Evolutionary conservation across 2,888 invertebrate species (phyloP), one percentile per base, ranked within the genome.

Genomic region (Pediacus dermestoides): DNA sequence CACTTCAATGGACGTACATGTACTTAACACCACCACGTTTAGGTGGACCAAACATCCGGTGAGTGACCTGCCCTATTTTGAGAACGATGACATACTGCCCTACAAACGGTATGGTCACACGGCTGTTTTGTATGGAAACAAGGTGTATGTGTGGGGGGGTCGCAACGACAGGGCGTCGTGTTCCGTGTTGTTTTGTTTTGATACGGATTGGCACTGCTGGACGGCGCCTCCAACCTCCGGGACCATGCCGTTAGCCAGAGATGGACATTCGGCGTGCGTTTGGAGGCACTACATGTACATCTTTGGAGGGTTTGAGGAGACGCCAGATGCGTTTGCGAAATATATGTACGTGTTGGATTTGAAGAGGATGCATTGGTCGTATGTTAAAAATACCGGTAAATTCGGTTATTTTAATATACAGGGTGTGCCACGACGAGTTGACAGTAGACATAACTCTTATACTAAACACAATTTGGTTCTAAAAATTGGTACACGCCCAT

Each of bases 71-170:
- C 75, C 74, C 11, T 67, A 67, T 46, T 65, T 66, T 45, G 68
- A 68, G 50, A 66, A 70, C 45, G 68, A 68, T 44, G 67, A 68
- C 45, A 70, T 74, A 28, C 74, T 80, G 28, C 90, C 89, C 0
- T 88, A 85, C 63, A 88, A 89, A 68, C 76, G 89, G 51, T 95
- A 94, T 70, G 94, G 94, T 0, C 94, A 95, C 64, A 88, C 93
- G n/a, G 87, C 87, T 30, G 87, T 91, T 2, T 81, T 82, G 0
- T 84, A 86, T 64, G 77, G 78, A 22, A 78, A 84, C 28, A 82
- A 81, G 67, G 81, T 88, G 8, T 90, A 85, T 60, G 78, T 95
- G 57, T 95, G 92, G 91, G 94, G 95, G 32, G 94, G 94, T 2
- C 75, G 93, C 46, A 93, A 93, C 66, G 92, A 94, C 66, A 78